phyloP scores from a whole-genome alignment of 2,888 invertebrate genomes.

The Dasypogon diadema region DNA sequence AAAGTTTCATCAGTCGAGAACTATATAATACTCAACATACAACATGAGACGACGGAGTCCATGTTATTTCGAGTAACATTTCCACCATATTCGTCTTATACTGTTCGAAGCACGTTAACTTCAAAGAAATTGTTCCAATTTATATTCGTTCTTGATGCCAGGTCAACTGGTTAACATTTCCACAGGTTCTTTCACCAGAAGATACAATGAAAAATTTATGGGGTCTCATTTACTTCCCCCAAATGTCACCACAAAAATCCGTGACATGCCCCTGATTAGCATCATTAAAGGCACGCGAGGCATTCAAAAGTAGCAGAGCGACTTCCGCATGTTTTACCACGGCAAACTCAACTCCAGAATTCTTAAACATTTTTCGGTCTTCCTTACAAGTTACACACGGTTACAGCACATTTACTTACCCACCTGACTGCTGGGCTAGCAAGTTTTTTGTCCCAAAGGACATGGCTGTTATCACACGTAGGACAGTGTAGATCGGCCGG shows the following conservation, averaged over 20 bases:
- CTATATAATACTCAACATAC: no score
- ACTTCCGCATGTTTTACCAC: background rate
- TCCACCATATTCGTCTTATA: no score
- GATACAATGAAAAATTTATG: slow-evolving; percentile 6
- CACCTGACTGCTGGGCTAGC: background rate
- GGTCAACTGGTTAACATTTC: no score
- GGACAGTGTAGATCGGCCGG: background rate
- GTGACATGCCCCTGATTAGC: slow-evolving; percentile 22
- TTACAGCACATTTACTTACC: slow-evolving; percentile 2
- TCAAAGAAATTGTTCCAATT: no score
- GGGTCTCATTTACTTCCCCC: background rate
- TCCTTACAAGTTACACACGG: background rate
- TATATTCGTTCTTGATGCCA: no score
- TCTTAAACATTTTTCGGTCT: no score
- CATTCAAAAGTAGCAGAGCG: background rate
- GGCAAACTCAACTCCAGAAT: background rate
- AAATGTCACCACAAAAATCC: slow-evolving; percentile 32
- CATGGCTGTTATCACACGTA: slow-evolving; percentile 25
- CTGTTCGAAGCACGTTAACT: no score
- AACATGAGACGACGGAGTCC: no score
- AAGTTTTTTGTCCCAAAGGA: background rate
- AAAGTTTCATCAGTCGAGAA: no score
- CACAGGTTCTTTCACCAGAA: background rate
- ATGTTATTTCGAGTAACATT: no score
- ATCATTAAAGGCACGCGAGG: background rate